Conservation (phyloP, 2,113 vertebrate genomes). For the Dasyprocta punctata region DNA sequence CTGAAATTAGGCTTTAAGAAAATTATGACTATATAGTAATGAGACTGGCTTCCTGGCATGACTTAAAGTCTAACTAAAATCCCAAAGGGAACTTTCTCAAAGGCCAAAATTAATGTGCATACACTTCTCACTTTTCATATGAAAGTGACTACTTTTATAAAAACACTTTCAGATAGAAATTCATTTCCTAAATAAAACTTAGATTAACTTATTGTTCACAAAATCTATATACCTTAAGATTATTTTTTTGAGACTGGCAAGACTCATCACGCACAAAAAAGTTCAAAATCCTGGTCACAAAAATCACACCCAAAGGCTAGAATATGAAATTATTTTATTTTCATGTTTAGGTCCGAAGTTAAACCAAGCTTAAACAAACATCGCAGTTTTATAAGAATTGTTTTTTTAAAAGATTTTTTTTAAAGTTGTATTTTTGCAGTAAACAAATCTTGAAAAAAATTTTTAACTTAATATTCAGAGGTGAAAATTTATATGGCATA, state of each 20-base stretch:
- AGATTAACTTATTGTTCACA: neutral
- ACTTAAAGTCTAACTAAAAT: constrained; percentile 47
- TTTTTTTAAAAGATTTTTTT: neutral
- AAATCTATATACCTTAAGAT: constrained; percentile 18
- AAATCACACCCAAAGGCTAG: constrained; percentile 53
- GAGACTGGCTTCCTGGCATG: neutral
- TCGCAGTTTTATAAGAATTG: constrained; percentile 53
- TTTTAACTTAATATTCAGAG: constrained; percentile 53
- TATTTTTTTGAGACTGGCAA: constrained; percentile 45
- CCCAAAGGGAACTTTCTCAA: constrained; percentile 3
- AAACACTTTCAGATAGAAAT: constrained; percentile 4
- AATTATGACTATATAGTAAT: constrained; percentile 7
- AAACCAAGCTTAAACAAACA: constrained; percentile 67
- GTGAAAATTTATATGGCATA: constrained; percentile 67
- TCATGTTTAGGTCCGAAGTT: constrained; percentile 55
- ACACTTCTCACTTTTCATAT: neutral
- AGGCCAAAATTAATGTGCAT: neutral
- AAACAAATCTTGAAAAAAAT: neutral
- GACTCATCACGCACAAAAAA: constrained; percentile 22
- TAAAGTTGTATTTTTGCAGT: neutral
- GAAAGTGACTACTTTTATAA: constrained; percentile 10
- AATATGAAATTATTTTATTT: constrained; percentile 41
- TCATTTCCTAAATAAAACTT: constrained; percentile 12
- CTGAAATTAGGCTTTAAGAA: constrained; percentile 43
- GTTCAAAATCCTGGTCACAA: constrained; percentile 51